Evolutionary conservation across 2,113 vertebrate genomes (phyloP).

Genomic region (Gulo gulo): DNA sequence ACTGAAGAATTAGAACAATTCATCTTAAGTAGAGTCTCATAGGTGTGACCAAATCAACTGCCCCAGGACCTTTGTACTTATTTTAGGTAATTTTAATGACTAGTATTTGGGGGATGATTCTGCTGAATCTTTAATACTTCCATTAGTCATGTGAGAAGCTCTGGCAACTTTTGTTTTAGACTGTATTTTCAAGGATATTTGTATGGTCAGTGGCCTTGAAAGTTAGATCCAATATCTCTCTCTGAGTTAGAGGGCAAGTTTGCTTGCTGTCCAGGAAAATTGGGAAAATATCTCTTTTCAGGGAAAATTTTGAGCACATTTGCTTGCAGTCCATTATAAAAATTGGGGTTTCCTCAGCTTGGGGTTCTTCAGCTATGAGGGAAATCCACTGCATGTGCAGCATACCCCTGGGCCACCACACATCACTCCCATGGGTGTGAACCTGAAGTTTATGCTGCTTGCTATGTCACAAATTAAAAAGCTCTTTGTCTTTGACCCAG

Average conservation of each 20-base stretch:
- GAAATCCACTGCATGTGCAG: neutral
- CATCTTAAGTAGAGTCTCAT: neutral
- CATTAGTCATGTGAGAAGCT: neutral
- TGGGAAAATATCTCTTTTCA: neutral
- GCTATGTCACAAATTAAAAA: neutral
- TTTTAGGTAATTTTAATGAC: neutral
- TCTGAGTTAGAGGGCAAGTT: neutral
- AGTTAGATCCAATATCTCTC: neutral
- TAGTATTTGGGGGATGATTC: neutral
- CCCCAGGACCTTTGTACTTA: neutral
- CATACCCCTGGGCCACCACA: neutral
- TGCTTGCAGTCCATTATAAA: neutral
- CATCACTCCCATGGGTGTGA: neutral
- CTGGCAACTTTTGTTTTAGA: neutral
- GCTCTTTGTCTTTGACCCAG: neutral
- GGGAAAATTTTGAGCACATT: neutral
- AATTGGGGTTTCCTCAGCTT: neutral
- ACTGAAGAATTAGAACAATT: neutral
- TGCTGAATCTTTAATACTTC: neutral
- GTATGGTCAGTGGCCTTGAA: neutral
- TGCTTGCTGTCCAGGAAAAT: neutral
- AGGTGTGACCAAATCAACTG: neutral
- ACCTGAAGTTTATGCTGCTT: neutral
- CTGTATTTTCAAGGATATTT: neutral
- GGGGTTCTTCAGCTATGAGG: neutral